phyloP scores from a whole-genome alignment of 2,888 invertebrate species.

The Pristionchus mayeri region DNA sequence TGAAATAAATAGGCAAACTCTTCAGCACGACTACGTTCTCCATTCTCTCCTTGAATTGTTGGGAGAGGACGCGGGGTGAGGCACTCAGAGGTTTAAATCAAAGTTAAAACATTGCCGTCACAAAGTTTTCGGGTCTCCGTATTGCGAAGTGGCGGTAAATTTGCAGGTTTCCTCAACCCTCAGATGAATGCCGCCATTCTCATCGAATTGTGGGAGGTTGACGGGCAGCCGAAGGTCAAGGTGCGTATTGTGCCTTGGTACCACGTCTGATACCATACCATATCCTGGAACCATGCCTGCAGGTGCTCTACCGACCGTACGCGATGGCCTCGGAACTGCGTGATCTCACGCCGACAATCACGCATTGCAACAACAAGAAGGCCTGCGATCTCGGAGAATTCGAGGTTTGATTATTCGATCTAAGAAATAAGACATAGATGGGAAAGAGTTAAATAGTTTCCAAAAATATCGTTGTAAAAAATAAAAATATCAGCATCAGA shows the following conservation, averaged over 20 bases:
- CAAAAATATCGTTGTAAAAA: too few relatives aligned
- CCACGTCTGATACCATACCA: background rate
- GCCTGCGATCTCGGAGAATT: background rate
- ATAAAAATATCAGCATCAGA: too few relatives aligned
- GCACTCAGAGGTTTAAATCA: background rate
- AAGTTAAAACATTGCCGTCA: background rate
- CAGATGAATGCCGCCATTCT: background rate
- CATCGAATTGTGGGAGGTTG: constrained; percentile 27
- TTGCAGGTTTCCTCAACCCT: background rate
- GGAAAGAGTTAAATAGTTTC: too few relatives aligned
- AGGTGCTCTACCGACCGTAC: constrained; percentile 15
- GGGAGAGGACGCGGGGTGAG: background rate
- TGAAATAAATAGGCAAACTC: background rate
- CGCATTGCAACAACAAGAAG: background rate
- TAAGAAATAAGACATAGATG: too few relatives aligned
- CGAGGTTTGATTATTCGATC: background rate
- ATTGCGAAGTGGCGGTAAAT: too few relatives aligned
- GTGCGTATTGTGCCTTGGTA: background rate
- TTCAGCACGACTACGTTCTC: constrained; percentile 18
- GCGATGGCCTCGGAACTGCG: background rate
- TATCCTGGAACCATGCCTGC: background rate
- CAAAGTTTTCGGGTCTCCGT: background rate
- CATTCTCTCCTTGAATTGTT: background rate
- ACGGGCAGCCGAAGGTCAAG: background rate
- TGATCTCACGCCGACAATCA: background rate